Conservation (phyloP, 1,140 invertebrate genomes). For the Lepidostoma basale region DNA sequence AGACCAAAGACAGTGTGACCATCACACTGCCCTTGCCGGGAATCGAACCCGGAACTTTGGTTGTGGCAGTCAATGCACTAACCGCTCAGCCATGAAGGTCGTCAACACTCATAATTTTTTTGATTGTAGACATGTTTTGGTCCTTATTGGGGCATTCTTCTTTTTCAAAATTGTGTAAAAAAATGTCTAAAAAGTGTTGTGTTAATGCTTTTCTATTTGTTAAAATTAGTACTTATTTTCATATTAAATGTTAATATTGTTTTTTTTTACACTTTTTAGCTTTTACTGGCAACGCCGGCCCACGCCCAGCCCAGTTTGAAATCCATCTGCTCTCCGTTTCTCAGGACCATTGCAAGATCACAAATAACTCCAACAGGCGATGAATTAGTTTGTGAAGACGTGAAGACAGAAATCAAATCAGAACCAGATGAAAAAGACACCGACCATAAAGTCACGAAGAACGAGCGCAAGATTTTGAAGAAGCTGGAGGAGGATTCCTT, state of each 20-base stretch:
- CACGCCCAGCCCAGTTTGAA: slow-evolving; percentile 57
- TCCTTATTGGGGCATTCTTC: too few species aligned
- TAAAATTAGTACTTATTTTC: not conserved
- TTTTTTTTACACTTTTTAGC: slow-evolving; percentile 50
- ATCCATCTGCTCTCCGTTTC: slow-evolving; percentile 53
- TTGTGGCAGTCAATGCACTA: too few species aligned
- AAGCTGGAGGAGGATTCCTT: slow-evolving; percentile 47
- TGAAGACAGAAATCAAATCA: not conserved
- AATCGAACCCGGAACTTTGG: too few species aligned
- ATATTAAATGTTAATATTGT: too few species aligned
- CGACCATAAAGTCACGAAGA: not conserved
- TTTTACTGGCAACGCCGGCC: slow-evolving; percentile 53
- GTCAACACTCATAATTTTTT: too few species aligned
- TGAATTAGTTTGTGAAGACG: not conserved
- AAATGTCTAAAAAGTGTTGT: slow-evolving; percentile 7
- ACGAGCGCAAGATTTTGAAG: slow-evolving; percentile 42
- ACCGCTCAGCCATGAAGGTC: too few species aligned
- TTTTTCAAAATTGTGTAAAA: too few species aligned
- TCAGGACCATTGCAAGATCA: slow-evolving; percentile 54
- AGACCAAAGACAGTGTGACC: too few species aligned
- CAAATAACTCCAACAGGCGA: not conserved
- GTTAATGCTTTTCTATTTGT: not conserved
- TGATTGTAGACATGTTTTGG: too few species aligned
- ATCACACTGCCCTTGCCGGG: too few species aligned
- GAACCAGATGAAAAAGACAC: not conserved